These are phyloP conservation scores for Mus caroli DNA, from an alignment of 2,797 vertebrate species.

Conservation along the genomic window DNA sequence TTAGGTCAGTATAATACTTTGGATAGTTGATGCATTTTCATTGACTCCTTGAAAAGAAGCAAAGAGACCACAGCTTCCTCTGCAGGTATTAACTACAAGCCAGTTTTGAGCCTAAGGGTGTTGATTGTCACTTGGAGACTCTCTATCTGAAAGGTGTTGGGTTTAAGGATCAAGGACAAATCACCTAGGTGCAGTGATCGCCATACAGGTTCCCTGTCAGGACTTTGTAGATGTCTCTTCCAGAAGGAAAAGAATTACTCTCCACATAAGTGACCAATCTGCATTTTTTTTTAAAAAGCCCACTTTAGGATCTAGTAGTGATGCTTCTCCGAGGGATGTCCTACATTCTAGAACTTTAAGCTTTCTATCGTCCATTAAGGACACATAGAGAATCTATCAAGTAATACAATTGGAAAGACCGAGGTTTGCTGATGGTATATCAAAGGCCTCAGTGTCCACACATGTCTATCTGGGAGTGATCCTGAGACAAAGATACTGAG, in stretches of 20 bases:
- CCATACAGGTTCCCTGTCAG: conserved; percentile 28
- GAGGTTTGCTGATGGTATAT: not conserved
- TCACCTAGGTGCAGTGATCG: conserved; percentile 20
- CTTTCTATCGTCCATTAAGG: not conserved
- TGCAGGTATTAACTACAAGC: not conserved
- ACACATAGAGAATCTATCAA: not conserved
- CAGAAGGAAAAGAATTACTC: not conserved
- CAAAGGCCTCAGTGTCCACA: not conserved
- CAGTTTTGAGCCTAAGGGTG: not conserved
- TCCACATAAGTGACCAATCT: not conserved
- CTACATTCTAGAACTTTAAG: not conserved
- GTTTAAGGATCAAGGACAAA: conserved; percentile 44
- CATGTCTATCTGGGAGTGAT: no score
- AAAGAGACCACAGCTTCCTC: not conserved
- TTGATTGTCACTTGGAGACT: conserved; percentile 66
- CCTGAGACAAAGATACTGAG: not conserved
- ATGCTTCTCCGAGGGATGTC: not conserved
- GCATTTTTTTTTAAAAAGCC: not conserved
- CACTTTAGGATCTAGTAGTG: not conserved
- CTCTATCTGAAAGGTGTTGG: conserved; percentile 60
- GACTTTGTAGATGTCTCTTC: conserved; percentile 5
- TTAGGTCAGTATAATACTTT: not conserved
- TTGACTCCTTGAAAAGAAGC: not conserved
- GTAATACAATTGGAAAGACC: not conserved
- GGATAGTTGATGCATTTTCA: not conserved